phyloP scores from a whole-genome alignment of 2,113 vertebrate genomes.

The Misgurnus anguillicaudatus region DNA sequence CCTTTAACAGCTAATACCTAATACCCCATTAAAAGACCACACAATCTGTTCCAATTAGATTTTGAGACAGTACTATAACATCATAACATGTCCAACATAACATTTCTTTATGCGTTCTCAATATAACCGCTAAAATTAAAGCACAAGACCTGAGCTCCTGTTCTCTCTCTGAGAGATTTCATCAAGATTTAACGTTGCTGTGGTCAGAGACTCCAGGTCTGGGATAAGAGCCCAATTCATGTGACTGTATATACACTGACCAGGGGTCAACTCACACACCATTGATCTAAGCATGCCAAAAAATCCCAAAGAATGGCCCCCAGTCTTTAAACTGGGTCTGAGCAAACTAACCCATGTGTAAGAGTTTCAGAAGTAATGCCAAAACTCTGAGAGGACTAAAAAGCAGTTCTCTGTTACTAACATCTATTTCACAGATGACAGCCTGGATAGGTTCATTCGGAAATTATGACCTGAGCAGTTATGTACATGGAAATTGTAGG shows the following conservation, averaged over 20 bases:
- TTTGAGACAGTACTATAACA: no score
- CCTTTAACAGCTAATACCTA: no score
- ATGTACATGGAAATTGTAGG: background rate
- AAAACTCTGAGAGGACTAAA: background rate
- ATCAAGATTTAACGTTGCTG: conserved; percentile 1
- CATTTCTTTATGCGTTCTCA: no score
- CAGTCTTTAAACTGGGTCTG: conserved; percentile 22
- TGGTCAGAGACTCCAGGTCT: conserved; percentile 9
- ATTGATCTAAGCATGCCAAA: background rate
- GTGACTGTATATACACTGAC: background rate
- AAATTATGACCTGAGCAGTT: background rate
- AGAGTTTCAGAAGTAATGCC: background rate
- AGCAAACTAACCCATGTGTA: conserved; percentile 14
- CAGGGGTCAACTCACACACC: conserved; percentile 18
- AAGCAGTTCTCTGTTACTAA: background rate
- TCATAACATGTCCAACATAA: no score
- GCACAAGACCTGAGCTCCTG: no score
- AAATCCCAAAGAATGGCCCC: background rate
- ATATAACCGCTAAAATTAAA: no score
- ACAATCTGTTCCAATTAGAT: no score
- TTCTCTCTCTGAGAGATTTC: conserved; percentile 9
- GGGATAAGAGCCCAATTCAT: conserved; percentile 14
- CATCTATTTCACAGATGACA: background rate
- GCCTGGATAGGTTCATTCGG: background rate
- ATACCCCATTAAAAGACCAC: no score